Base-by-base conservation (phyloP, 2,113 vertebrate species). In the Trichechus manatus region DNA sequence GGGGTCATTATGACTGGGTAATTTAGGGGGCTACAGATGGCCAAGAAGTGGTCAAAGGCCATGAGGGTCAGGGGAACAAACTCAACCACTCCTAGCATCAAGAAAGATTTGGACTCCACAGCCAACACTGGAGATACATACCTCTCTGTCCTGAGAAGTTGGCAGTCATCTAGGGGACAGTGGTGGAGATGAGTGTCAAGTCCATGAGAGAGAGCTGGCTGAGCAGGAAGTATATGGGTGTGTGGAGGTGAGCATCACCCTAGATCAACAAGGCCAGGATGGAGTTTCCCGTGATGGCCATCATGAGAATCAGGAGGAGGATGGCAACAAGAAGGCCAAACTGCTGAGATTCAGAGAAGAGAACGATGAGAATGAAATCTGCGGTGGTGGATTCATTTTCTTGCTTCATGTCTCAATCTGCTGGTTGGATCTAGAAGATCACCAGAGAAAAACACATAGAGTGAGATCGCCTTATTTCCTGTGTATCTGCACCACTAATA, bases 81-180 rank as follows among this genome's bases (percentile, higher is more conserved):
- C 39, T 93, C 84, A 44, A 75, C 92, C 66, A 63, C 84, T 80
- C 63, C 92, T 75, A 94, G 79, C 9, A 42, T 94, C 77, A 94
- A 1, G 80, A 61, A 94, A 89, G 10, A 94, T 74, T 64, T 94
- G 92, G 15, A 39, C 59, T 29, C 75, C 92, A 63, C 92, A 94
- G 39, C 75, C 85, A n/a, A 77, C 50, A 39, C 39, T 11, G 11
- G 85, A 81, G 68, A 88, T 82, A 23, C 59, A 25, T 31, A n/a
- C n/a, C 59, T 17, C 56, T 70, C 13, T 79, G 39, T 6, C 25
- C 66, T 56, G 53, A 87, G 0, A 79, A 93, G 72, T 80, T 75
- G 14, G 66, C 15, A 14, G 5, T 14, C 10, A 68, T 33, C 9
- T 68, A 33, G 29, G 66, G 66, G 31, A 89, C 77, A 53, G 87